phyloP scores from a whole-genome alignment of 2,797 vertebrate species.

The Sebastes melanostomus region DNA sequence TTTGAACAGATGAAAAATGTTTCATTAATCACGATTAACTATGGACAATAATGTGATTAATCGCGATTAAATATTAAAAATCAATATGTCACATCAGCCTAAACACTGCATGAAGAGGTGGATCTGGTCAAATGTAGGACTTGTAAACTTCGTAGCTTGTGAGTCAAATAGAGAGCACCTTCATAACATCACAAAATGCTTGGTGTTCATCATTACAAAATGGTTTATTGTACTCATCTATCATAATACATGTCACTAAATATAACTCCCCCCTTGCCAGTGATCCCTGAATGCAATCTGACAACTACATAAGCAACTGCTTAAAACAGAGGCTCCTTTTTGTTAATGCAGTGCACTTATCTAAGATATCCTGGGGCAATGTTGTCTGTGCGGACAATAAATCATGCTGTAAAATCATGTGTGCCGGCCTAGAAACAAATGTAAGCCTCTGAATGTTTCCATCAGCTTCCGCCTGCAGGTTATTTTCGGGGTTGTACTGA shows the following conservation, averaged over 20 bases:
- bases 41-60: too few relatives aligned
- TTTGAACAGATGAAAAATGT: too few relatives aligned
- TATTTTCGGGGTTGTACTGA: constrained; percentile 23
- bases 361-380: constrained; percentile 65
- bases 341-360: constrained; percentile 70
- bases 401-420: constrained; percentile 70
- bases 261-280: constrained; percentile 18
- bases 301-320: constrained; percentile 51
- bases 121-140: neutral
- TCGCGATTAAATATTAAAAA: neutral
- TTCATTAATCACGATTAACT: too few relatives aligned
- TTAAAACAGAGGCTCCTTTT: constrained; percentile 47
- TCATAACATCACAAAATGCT: constrained; percentile 8
- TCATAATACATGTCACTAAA: constrained; percentile 56
- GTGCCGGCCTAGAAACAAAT: constrained; percentile 60
- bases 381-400: constrained; percentile 71
- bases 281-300: constrained; percentile 44
- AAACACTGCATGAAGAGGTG: neutral
- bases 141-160: neutral
- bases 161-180: constrained; percentile 9
- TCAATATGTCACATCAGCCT: neutral
- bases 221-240: constrained; percentile 32
- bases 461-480: constrained; percentile 57
- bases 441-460: constrained; percentile 66
- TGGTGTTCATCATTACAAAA: constrained; percentile 31